Base-by-base conservation (phyloP, 2,797 vertebrate species). In the Cottoperca gobio region DNA sequence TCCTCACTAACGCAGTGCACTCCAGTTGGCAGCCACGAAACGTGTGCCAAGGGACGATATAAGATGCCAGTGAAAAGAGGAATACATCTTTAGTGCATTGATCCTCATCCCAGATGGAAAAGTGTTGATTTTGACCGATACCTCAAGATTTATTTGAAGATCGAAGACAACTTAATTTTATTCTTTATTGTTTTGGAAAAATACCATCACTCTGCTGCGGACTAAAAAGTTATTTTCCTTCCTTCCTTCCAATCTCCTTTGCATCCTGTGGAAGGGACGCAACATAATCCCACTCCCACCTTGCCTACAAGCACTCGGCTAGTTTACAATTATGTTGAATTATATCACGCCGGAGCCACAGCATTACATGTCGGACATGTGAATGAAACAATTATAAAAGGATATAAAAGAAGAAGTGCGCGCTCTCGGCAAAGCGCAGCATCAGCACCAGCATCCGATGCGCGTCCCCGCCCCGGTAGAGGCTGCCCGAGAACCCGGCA, bases 391-490 rank as follows among this genome's bases (percentile, higher is more conserved):
- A 78, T 79, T 83, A 64, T 33, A 61, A 78, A 63, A 76, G 70
- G 70, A 70, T 76, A 87, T 84, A 85, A 84, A 75, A 82, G 73
- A 67, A 80, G 72, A 73, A 71, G 79, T 82, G 94, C 94, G 93
- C 94, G 94, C 86, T 90, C 94, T 89, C 93, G 93, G 84, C 72
- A 71, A 75, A 89, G 80, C 83, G 83, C 92, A 93, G 89, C 93
- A 94, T 92, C 93, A 93, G 93, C 90, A 91, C 79, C 87, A 90
- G 77, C 76, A 79, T 73, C 83, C 66, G 61, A 87, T 89, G 94
- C 92, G 94, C 94, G 93, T 90, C 72, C 92, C 90, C 93, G 93
- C 86, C 80, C 83, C 92, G 88, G 90, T 73, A 76, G 90, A 92
- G 81, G 85, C 90, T 89, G 86, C 86, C 88, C 90, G 84, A 89